phyloP scores from a whole-genome alignment of 2,797 vertebrate genomes.

The Girardinus metallicus region DNA sequence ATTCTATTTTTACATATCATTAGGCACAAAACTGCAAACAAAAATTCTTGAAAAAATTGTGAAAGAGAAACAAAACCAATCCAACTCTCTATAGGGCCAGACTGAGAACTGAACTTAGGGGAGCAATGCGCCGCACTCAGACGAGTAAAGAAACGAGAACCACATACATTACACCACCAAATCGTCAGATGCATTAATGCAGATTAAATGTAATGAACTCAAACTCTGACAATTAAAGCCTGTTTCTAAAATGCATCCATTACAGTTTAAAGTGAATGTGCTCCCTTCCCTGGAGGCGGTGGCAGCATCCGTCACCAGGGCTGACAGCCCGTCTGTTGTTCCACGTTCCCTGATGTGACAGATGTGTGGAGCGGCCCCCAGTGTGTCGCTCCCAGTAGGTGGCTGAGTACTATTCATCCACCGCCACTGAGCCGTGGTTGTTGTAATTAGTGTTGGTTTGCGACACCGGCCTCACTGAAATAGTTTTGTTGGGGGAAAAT shows the following conservation, averaged over 20 bases:
- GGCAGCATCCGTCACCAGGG: conserved; percentile 39
- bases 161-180: conserved; percentile 24
- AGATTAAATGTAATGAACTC: conserved; percentile 27
- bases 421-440: conserved; percentile 33
- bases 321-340: conserved; percentile 40
- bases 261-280: conserved; percentile 21
- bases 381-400: conserved; percentile 25
- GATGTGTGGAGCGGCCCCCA: conserved; percentile 22
- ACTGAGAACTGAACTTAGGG: conserved; percentile 30
- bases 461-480: conserved; percentile 11
- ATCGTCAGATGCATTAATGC: conserved; percentile 37
- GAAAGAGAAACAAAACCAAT: not conserved
- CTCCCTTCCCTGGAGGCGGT: conserved; percentile 11
- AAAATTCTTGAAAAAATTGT: not conserved
- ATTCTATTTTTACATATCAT: no score
- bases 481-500: not conserved
- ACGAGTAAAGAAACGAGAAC: conserved; percentile 16
- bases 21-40: not conserved
- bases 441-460: conserved; percentile 46
- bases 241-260: conserved; percentile 9
- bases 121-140: not conserved
- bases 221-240: conserved; percentile 17
- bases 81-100: conserved; percentile 14
- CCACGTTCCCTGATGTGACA: conserved; percentile 33
- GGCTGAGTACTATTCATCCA: conserved; percentile 40